These are phyloP conservation scores for Mixornis gularis DNA, from an alignment of 2,113 vertebrate genomes.

Conservation along the genomic window DNA sequence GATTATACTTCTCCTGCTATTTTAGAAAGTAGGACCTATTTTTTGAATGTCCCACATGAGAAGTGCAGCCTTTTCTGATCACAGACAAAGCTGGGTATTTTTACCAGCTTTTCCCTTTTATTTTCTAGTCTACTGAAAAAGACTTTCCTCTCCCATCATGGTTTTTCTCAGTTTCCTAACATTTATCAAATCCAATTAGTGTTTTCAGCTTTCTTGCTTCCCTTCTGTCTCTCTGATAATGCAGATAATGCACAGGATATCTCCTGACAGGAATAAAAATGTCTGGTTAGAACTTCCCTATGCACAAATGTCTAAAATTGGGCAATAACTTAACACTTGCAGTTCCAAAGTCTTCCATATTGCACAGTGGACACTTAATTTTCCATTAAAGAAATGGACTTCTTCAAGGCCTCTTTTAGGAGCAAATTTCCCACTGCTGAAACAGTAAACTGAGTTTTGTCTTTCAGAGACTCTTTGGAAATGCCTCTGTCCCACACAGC, in stretches of 20 bases:
- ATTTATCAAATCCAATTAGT: neutral
- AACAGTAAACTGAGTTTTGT: neutral
- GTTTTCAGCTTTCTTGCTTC: neutral
- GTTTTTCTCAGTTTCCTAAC: neutral
- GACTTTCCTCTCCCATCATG: neutral
- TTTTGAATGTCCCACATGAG: neutral
- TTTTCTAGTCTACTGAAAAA: neutral
- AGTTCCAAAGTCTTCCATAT: neutral
- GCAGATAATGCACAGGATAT: neutral
- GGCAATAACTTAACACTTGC: neutral
- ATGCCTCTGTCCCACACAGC: neutral
- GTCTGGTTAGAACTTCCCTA: neutral
- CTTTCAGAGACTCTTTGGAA: neutral
- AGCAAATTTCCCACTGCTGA: neutral
- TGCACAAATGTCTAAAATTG: neutral
- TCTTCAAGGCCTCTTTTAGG: neutral
- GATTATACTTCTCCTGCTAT: neutral
- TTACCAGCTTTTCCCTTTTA: neutral
- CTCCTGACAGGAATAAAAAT: neutral
- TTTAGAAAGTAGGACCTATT: neutral
- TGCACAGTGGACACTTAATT: neutral
- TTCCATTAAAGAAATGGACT: neutral
- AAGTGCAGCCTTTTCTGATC: neutral
- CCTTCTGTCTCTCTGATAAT: neutral
- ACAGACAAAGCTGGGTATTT: neutral